Evolutionary conservation across 2,888 invertebrate genomes (phyloP).

Genomic region (Ophion obscuratus): DNA sequence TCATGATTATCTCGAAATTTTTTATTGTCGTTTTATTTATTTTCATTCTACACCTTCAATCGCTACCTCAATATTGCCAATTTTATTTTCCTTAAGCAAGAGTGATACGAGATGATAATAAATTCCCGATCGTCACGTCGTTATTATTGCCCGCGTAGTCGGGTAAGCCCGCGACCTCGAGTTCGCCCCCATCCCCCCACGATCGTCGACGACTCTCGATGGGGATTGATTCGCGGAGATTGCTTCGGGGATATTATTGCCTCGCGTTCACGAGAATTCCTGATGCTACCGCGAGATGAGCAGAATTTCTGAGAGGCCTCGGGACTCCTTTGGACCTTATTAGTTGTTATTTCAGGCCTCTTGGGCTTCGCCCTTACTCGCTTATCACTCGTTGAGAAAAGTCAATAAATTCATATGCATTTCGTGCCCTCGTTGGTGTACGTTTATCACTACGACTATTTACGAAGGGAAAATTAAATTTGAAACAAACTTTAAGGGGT

Average conservation of each 20-base stretch:
- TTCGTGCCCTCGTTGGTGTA: neutral
- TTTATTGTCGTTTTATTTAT: neutral
- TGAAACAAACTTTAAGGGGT: too few species aligned
- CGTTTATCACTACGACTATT: too few species aligned
- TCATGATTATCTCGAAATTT: too few species aligned
- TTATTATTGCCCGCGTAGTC: slow-evolving; percentile 62
- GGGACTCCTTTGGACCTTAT: slow-evolving; percentile 17
- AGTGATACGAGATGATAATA: too few species aligned
- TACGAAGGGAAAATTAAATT: too few species aligned
- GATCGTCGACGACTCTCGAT: slow-evolving; percentile 29
- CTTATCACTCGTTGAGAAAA: too few species aligned
- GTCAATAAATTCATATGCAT: slow-evolving; percentile 16
- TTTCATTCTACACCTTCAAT: neutral
- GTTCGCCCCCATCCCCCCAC: slow-evolving; percentile 34
- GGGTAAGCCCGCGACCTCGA: slow-evolving; percentile 56
- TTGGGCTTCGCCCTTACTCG: neutral
- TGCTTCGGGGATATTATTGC: slow-evolving; percentile 58
- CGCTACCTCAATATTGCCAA: too few species aligned
- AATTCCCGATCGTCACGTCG: neutral
- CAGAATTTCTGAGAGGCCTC: slow-evolving; percentile 26
- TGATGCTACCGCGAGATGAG: slow-evolving; percentile 35
- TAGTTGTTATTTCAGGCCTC: slow-evolving; percentile 29
- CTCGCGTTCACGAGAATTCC: slow-evolving; percentile 45
- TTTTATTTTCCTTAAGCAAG: too few species aligned
- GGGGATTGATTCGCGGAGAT: slow-evolving; percentile 37